phyloP scores from a whole-genome alignment of 2,113 vertebrate genomes.

The Indicator indicator region DNA sequence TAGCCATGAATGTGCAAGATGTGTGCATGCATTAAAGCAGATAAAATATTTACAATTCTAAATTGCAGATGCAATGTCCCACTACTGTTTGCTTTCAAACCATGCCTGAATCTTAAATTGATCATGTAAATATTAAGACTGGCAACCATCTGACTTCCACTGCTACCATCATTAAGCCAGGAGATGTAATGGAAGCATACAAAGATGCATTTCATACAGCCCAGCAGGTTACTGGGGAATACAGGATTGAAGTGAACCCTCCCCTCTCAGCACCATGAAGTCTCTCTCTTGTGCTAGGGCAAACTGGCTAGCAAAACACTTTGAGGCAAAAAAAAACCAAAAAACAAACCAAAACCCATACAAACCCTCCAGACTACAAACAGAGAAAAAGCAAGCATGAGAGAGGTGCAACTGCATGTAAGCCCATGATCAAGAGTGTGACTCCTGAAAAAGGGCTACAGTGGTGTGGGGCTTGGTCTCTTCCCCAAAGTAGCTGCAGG shows the following conservation, averaged over 20 bases:
- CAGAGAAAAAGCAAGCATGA: background rate
- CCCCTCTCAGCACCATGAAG: background rate
- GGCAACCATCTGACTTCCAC: slow-evolving; percentile 1
- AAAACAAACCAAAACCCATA: background rate
- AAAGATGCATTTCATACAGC: slow-evolving; percentile 17
- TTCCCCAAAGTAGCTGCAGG: too few relatives aligned
- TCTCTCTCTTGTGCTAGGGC: background rate
- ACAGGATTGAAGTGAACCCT: slow-evolving; percentile 16
- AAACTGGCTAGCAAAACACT: background rate
- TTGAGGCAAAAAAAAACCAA: background rate
- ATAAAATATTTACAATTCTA: slow-evolving; percentile 67
- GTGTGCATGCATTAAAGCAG: slow-evolving; percentile 33
- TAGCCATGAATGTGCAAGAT: slow-evolving; percentile 12
- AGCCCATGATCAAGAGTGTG: background rate
- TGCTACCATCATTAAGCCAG: slow-evolving; percentile 13
- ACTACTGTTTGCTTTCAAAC: slow-evolving; percentile 19
- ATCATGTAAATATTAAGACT: background rate
- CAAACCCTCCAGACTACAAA: background rate
- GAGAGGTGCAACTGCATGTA: background rate
- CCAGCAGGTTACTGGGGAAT: slow-evolving; percentile 17
- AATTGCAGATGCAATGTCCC: slow-evolving; percentile 25
- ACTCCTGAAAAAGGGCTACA: background rate
- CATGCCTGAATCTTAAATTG: slow-evolving; percentile 18
- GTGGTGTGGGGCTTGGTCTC: too few relatives aligned
- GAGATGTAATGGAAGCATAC: slow-evolving; percentile 8